A percentile compares a stretch with the other conserved stretches of the same genome.
Evolutionary conservation across 2,113 vertebrate genomes (phyloP).

Genomic region (Zosterops japonicus): DNA sequence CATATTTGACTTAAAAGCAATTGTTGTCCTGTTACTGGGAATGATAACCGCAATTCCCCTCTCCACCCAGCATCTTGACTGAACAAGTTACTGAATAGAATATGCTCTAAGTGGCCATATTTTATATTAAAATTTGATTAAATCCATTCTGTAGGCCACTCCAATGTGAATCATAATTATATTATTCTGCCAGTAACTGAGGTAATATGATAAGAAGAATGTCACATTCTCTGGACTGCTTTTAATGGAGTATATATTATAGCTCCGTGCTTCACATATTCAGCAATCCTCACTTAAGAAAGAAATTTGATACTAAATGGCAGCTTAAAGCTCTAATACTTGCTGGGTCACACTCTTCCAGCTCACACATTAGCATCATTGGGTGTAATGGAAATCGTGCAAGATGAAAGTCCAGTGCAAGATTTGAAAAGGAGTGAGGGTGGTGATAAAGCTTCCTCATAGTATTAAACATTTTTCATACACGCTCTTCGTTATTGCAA

Average conservation of each 20-base stretch:
- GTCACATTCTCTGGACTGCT: constrained; percentile 29
- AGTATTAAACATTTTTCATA: constrained; percentile 9
- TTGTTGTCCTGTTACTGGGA: constrained; percentile 10
- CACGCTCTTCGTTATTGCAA: neutral
- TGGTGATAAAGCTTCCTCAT: neutral
- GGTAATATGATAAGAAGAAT: constrained; percentile 63
- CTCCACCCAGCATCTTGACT: neutral
- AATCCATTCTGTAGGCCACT: constrained; percentile 56
- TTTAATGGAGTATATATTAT: constrained; percentile 35
- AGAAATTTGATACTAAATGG: constrained; percentile 27
- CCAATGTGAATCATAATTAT: constrained; percentile 60
- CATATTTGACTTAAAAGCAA: constrained; percentile 19
- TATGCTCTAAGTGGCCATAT: constrained; percentile 23
- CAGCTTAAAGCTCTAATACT: neutral
- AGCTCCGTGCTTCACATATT: neutral
- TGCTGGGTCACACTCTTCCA: neutral
- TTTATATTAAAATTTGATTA: constrained; percentile 63
- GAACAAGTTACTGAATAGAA: constrained; percentile 16
- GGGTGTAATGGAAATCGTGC: neutral
- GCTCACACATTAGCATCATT: neutral
- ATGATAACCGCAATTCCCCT: neutral
- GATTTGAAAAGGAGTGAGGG: neutral
- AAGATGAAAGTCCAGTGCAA: neutral
- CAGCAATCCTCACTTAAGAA: neutral
- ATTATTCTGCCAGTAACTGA: constrained; percentile 61